phyloP scores from a whole-genome alignment of 1,140 invertebrate species.

The Teleogryllus occipitalis region DNA sequence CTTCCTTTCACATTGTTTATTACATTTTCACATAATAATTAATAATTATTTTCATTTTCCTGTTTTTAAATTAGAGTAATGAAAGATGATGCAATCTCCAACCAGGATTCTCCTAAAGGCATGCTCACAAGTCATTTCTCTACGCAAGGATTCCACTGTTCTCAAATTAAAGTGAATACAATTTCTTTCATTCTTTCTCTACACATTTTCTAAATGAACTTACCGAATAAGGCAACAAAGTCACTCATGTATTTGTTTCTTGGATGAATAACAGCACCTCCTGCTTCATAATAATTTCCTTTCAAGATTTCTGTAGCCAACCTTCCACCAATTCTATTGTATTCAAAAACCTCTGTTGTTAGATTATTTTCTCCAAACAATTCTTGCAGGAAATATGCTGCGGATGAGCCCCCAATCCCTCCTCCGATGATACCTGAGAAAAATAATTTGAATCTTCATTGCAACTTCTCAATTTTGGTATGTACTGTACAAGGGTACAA shows the following conservation, averaged over 20 bases:
- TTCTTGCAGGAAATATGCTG: conserved; percentile 48
- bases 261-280: conserved; percentile 51
- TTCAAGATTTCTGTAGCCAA: conserved; percentile 42
- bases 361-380: conserved; percentile 40
- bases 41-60: no score
- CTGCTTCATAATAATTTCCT: conserved; percentile 46
- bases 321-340: conserved; percentile 47
- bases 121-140: no score
- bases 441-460: not conserved
- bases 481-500: no score
- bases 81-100: no score
- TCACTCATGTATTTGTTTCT: conserved; percentile 51
- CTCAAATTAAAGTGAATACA: no score
- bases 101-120: no score
- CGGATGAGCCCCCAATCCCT: conserved; percentile 53
- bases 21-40: no score
- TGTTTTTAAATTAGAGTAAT: no score
- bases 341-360: conserved; percentile 47
- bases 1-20: no score
- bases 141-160: no score
- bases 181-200: not conserved
- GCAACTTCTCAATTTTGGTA: no score
- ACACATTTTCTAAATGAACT: conserved; percentile 20
- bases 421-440: conserved; percentile 51
- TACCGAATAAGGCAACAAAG: conserved; percentile 46